Conservation (phyloP, 1,140 invertebrate species). For the Babylonia areolata region DNA sequence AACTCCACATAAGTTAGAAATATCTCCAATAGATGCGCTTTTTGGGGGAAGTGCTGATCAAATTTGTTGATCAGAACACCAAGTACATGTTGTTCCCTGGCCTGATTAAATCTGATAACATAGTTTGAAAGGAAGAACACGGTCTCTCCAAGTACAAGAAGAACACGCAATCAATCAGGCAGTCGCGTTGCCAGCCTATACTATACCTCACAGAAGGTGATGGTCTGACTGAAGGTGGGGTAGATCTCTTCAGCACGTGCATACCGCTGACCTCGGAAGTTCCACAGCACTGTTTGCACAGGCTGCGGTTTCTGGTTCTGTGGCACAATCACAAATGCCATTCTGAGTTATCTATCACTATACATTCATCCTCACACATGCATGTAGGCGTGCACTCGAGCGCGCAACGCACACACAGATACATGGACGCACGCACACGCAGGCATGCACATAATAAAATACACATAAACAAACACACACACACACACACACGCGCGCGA, state of each 20-base stretch:
- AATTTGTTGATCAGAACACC: too few species aligned
- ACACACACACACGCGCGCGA: too few species aligned
- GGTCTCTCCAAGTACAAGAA: neutral
- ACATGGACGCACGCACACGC: neutral
- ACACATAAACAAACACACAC: neutral
- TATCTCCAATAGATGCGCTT: too few species aligned
- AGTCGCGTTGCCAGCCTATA: too few species aligned
- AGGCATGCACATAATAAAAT: neutral
- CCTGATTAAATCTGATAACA: too few species aligned
- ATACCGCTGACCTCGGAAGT: slow-evolving; percentile 56
- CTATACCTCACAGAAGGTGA: slow-evolving; percentile 65
- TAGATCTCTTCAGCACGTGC: slow-evolving; percentile 60
- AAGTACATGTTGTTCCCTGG: too few species aligned
- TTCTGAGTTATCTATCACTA: neutral
- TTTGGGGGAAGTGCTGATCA: too few species aligned
- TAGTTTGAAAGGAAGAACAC: neutral
- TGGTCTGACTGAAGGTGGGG: slow-evolving; percentile 67
- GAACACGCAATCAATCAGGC: neutral
- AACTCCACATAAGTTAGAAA: too few species aligned
- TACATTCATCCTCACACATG: too few species aligned
- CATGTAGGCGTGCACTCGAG: too few species aligned
- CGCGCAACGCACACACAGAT: neutral
- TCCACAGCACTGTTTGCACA: slow-evolving; percentile 54
- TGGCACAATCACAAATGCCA: neutral
- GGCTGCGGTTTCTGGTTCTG: neutral